These are phyloP conservation scores for Temnothorax ravouxi DNA, from an alignment of 2,888 invertebrate species.

Conservation along the genomic window DNA sequence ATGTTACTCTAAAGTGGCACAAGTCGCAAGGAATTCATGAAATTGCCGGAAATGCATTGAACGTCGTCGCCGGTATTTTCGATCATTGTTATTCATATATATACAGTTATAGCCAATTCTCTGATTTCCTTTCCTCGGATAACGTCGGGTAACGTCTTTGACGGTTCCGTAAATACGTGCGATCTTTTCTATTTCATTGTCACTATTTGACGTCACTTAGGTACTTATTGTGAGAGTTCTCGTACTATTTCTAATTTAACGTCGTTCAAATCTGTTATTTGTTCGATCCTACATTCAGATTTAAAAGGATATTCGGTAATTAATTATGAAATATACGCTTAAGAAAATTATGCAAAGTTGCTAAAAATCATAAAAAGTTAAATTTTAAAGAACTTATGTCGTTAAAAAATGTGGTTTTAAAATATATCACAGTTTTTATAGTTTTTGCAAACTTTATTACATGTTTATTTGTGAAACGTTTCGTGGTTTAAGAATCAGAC, in stretches of 20 bases:
- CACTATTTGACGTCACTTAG: slow-evolving; percentile 31
- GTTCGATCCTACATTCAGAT: background rate
- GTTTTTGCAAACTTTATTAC: background rate
- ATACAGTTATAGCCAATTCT: slow-evolving; percentile 23
- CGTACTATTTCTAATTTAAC: slow-evolving; percentile 14
- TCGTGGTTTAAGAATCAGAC: background rate
- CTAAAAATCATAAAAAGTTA: background rate
- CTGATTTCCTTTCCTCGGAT: slow-evolving; percentile 21
- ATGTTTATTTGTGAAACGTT: background rate
- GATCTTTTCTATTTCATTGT: slow-evolving; percentile 26
- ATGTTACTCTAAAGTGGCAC: slow-evolving; percentile 33
- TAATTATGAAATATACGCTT: background rate
- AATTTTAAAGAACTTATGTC: background rate
- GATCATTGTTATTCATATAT: slow-evolving; percentile 47
- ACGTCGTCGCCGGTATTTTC: slow-evolving; percentile 13
- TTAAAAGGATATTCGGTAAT: background rate
- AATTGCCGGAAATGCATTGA: slow-evolving; percentile 51
- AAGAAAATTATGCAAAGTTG: background rate
- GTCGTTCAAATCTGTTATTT: background rate
- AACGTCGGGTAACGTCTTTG: background rate
- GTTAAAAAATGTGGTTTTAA: background rate
- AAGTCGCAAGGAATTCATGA: background rate
- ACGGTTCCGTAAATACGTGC: background rate
- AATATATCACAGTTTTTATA: background rate
- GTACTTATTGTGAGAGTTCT: background rate